Evolutionary conservation across 2,888 invertebrate genomes (phyloP), one percentile per base, ranked within the genome.

Genomic region (Mimas tiliae): DNA sequence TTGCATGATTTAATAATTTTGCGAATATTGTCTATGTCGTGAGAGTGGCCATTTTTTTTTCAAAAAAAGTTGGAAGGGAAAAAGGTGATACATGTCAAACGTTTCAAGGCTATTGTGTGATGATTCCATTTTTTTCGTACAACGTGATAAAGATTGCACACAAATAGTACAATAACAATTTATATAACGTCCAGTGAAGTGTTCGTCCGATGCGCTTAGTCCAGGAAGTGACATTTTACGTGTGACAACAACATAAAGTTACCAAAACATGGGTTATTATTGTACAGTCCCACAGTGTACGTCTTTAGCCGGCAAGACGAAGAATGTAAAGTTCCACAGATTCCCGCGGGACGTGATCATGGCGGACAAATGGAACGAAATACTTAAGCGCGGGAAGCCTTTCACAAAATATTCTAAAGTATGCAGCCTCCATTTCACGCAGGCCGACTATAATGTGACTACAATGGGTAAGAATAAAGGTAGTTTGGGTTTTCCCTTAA

Each of bases 391-490:
- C 70, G 91, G 91, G 72, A 94, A 94, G 81, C 94, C 94, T 0
- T 88, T 87, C 66, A 94, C 94, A n/a, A 92, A 91, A 73, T 94
- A 94, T 79, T 94, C 94, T 6, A 94, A 94, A 89, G 94, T 94
- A 38, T 94, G 94, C 82, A 93, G 94, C 76, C 84, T 93, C 0
- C 93, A 94, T 77, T 94, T 94, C 81, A 93, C 89, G 0, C 90
- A 89, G 64, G 83, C 82, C 6, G 94, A 94, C 70, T 94, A 94
- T 79, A 94, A 91, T 83, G 89, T 94, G 82, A 94, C 94, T 63
- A 91, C 91, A 75, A 91, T 93, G 93, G 94, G 94, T 90, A 93
- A 94, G 91, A 90, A 88, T 85, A 91, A 89, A 92, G 90, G 89
- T 90, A 86, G 19, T 87, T 85, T 80, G 86, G 89, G 89, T 86